Conservation (phyloP, 2,113 vertebrate genomes). For the Protobothrops flavoviridis region DNA sequence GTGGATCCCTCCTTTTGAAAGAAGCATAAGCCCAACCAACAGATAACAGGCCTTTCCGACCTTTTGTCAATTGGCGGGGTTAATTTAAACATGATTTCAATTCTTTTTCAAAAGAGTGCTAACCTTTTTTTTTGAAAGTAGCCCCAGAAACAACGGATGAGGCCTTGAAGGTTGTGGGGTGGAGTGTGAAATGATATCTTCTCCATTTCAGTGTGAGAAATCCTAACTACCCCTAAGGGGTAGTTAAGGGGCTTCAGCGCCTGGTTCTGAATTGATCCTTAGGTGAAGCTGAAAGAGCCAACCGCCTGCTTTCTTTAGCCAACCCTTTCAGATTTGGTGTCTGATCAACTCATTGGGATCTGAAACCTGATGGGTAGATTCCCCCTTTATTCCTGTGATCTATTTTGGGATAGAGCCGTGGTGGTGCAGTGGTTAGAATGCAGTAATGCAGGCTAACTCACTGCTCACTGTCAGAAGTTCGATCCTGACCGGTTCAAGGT, state of each 20-base stretch:
- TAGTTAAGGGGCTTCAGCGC: not conserved
- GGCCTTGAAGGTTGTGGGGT: not conserved
- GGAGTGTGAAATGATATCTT: not conserved
- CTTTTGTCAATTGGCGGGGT: not conserved
- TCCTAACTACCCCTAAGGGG: not conserved
- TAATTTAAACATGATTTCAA: not conserved
- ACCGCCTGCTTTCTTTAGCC: rapidly evolving
- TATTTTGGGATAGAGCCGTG: not conserved
- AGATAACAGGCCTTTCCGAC: not conserved
- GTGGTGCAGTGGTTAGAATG: not conserved
- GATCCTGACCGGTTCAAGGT: not conserved
- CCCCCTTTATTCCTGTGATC: not conserved
- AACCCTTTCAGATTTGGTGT: not conserved
- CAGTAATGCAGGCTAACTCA: not conserved
- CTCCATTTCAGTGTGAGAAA: not conserved
- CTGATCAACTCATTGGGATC: not conserved
- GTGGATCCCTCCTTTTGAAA: not conserved
- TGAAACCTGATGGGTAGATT: not conserved
- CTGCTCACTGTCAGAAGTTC: not conserved
- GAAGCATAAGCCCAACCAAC: not conserved
- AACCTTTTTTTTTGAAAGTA: not conserved
- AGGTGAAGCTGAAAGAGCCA: not conserved
- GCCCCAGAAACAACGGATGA: not conserved
- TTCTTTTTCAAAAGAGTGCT: not conserved
- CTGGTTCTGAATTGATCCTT: not conserved